These are phyloP conservation scores for Keiferia lycopersicella DNA, from an alignment of 2,888 invertebrate species.

Conservation along the genomic window DNA sequence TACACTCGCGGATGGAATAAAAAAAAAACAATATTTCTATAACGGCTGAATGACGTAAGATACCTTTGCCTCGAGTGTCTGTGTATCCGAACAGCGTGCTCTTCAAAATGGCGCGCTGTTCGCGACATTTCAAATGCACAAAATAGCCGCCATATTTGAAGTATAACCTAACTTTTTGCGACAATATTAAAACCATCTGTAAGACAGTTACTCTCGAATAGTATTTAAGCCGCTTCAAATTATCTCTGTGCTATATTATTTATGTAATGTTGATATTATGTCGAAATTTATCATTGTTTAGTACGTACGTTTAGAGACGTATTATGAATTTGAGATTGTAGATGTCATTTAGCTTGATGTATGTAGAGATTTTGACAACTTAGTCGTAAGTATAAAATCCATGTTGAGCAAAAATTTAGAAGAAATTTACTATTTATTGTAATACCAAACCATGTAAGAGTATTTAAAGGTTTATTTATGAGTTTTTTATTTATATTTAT, in stretches of 20 bases:
- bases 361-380: conserved; percentile 25
- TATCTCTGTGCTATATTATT: conserved; percentile 23
- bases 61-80: conserved; percentile 6
- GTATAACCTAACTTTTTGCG: background rate
- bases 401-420: conserved; percentile 17
- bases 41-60: conserved; percentile 7
- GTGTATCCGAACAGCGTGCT: background rate
- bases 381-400: conserved; percentile 15
- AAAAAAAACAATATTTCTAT: conserved; percentile 13
- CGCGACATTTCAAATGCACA: background rate
- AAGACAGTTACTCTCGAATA: conserved; percentile 29
- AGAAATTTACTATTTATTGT: background rate
- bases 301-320: conserved; percentile 11
- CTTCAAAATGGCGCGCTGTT: background rate
- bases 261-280: conserved; percentile 24
- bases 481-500: conserved; percentile 40
- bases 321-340: conserved; percentile 29
- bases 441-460: conserved; percentile 18
- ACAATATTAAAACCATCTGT: conserved; percentile 6
- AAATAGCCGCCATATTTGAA: background rate
- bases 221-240: conserved; percentile 27
- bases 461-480: conserved; percentile 28
- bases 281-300: conserved; percentile 12
- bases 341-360: conserved; percentile 22
- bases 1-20: conserved; percentile 1